These are phyloP conservation scores for Meiosimyza platycephala DNA, from an alignment of 2,888 invertebrate genomes.

Conservation along the genomic window DNA sequence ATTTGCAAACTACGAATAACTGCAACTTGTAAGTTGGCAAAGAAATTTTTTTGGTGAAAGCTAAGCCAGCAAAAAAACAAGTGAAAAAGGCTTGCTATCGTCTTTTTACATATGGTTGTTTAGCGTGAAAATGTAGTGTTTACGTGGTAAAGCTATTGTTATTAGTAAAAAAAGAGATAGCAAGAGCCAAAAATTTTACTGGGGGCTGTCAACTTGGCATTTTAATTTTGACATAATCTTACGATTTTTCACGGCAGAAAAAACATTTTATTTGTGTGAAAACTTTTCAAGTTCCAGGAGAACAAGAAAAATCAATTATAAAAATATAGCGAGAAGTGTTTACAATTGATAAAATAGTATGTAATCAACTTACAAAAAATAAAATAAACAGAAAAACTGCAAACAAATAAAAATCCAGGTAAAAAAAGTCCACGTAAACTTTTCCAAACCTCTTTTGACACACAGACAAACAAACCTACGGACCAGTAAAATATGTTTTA, in stretches of 20 bases:
- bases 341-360: not conserved
- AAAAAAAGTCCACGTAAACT: conserved; percentile 60
- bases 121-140: not conserved
- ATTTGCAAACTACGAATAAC: not conserved
- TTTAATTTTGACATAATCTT: conserved; percentile 8
- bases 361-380: not conserved
- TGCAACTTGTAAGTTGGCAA: conserved; percentile 8
- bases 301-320: conserved; percentile 2
- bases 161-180: not conserved
- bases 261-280: not conserved
- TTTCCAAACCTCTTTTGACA: conserved; percentile 47
- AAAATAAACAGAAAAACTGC: not conserved
- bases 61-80: conserved; percentile 5
- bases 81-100: not conserved
- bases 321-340: conserved; percentile 16
- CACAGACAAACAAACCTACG: conserved; percentile 2
- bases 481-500: not conserved
- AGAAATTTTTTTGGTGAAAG: conserved; percentile 22
- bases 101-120: not conserved
- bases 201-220: conserved; percentile 25
- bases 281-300: conserved; percentile 19
- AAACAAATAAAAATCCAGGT: conserved; percentile 21
- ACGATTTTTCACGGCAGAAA: conserved; percentile 12
- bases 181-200: not conserved
- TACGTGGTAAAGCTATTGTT: conserved; percentile 4